Evolutionary conservation across 2,888 invertebrate genomes (phyloP).

Genomic region (Trachelus iudaicus): DNA sequence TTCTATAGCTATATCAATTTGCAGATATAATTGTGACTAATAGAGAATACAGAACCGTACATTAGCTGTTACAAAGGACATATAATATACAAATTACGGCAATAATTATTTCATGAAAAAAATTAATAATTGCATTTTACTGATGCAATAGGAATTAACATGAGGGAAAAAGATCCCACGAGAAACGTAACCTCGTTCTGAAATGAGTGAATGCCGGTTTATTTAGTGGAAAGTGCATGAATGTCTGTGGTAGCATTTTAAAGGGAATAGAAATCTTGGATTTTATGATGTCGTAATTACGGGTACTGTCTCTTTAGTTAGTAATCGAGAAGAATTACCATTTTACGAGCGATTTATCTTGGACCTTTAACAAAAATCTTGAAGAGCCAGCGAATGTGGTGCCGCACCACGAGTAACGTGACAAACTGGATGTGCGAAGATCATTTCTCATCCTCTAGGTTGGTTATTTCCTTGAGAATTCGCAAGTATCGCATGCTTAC

Average conservation of each 20-base stretch:
- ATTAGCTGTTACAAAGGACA: background rate
- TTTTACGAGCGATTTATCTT: conserved; percentile 50
- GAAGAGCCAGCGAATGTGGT: background rate
- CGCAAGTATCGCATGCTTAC: background rate
- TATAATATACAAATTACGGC: background rate
- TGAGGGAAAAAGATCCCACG: conserved; percentile 20
- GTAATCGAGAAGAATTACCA: conserved; percentile 52
- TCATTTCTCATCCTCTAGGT: background rate
- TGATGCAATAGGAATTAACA: conserved; percentile 2
- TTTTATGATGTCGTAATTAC: background rate
- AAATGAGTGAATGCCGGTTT: background rate
- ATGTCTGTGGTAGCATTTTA: background rate
- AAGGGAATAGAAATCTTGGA: background rate
- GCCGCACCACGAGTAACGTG: background rate
- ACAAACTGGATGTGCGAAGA: background rate
- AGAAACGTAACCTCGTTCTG: conserved; percentile 41
- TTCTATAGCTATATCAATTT: background rate
- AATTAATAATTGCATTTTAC: background rate
- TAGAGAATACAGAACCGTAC: background rate
- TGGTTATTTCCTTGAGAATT: background rate
- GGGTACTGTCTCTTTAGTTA: conserved; percentile 35
- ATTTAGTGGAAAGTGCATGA: background rate
- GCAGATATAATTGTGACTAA: background rate
- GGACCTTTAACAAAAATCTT: conserved; percentile 37
- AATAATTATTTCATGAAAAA: background rate